Base-by-base conservation (phyloP, 2,888 invertebrate species). In the Aphodius granarius region DNA sequence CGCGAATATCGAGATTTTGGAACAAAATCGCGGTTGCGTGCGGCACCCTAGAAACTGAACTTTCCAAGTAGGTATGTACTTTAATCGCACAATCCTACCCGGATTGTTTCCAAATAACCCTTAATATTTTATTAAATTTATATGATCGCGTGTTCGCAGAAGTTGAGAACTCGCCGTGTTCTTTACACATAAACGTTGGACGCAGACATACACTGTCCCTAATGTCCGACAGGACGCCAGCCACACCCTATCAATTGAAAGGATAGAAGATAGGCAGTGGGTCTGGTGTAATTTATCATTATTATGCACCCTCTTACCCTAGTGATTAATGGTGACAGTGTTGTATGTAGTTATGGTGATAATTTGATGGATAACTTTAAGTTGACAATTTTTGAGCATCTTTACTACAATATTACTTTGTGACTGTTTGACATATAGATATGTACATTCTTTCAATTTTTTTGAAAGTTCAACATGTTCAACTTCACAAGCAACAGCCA, bases 41-140 rank as follows among this genome's bases (percentile, higher is more conserved):
- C n/a, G n/a, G n/a, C n/a, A 79, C 78, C 18, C 22, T 71, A 73
- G 74, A 70, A 75, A 77, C 65, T 71, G 74, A 79, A 76, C 78
- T 78, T 76, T 78, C 77, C 75, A 78, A 78, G 73, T 77, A 78
- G 78, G 78, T 77, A 75, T 72, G 73, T 71, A 71, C n/a, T n/a
- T n/a, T 75, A 79, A 78, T 79, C 78, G 20, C 20, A 71, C 76
- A 80, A 77, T 75, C 75, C 5, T 73, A 66, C 74, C 71, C 73
- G 65, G 73, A 76, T 78, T 78, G 76, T 74, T 77, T 73, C 76
- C 70, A 74, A 77, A 76, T 73, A 73, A 73, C 71, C 74, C 75
- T 75, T 75, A 77, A 77, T 73, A 74, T 76, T 78, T 76, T 76
- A 77, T 77, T 78, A 77, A 77, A 73, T 75, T 74, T 75, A 76